These are phyloP conservation scores for Limenitis camilla DNA, from an alignment of 2,888 invertebrate species.

Conservation along the genomic window DNA sequence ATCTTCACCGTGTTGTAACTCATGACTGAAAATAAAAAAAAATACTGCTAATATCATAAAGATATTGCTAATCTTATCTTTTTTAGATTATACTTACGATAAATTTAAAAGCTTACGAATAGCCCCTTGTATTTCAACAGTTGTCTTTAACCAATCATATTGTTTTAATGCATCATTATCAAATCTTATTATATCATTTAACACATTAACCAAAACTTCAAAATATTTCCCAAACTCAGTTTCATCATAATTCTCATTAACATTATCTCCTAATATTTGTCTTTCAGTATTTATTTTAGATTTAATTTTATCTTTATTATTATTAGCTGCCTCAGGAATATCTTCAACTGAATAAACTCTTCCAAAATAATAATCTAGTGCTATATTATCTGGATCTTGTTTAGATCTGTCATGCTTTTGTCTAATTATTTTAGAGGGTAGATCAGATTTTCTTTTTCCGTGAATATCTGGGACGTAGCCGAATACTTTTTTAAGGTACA, in stretches of 20 bases:
- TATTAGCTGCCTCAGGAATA: background rate
- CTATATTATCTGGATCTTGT: slow-evolving; percentile 18
- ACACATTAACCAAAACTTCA: slow-evolving; percentile 31
- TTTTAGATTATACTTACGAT: slow-evolving; percentile 37
- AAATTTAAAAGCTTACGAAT: slow-evolving; percentile 39
- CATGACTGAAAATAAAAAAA: background rate
- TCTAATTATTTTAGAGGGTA: background rate
- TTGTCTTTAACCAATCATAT: slow-evolving; percentile 52
- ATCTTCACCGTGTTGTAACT: slow-evolving; percentile 7
- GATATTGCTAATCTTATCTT: background rate
- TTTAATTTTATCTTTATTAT: slow-evolving; percentile 13
- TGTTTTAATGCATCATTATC: slow-evolving; percentile 35
- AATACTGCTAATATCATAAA: too few relatives aligned
- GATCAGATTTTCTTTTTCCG: background rate
- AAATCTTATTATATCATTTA: slow-evolving; percentile 41
- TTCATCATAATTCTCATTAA: background rate
- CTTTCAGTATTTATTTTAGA: background rate
- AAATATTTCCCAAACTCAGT: slow-evolving; percentile 21
- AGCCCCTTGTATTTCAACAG: slow-evolving; percentile 46
- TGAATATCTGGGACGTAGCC: slow-evolving; percentile 14
- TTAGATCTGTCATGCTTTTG: background rate
- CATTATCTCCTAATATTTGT: background rate
- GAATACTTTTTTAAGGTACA: slow-evolving; percentile 30
- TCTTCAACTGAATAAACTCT: slow-evolving; percentile 11
- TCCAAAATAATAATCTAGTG: slow-evolving; percentile 34